These are phyloP conservation scores for Neosilurus mollespiculum DNA, from an alignment of 2,797 vertebrate species.

Conservation along the genomic window DNA sequence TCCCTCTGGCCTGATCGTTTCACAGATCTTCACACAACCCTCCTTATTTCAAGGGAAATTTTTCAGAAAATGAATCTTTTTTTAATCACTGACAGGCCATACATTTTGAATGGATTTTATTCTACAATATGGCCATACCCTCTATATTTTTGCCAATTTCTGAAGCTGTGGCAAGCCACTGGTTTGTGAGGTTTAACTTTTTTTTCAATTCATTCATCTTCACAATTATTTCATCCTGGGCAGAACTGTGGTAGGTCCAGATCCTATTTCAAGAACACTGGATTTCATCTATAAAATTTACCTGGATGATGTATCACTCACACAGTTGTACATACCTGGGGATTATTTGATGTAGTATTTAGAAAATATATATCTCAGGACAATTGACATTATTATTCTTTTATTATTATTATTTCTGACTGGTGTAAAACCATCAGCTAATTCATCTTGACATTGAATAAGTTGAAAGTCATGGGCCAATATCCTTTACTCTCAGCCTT, in stretches of 20 bases:
- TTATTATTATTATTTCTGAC: no score
- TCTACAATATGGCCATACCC: neutral
- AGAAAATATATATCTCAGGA: no score
- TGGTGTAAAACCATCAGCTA: no score
- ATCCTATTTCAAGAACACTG: neutral
- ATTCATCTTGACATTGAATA: no score
- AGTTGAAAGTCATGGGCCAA: no score
- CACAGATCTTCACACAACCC: constrained; percentile 7
- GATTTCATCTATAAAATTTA: neutral
- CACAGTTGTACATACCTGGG: neutral
- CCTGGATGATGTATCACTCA: neutral
- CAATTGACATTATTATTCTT: no score
- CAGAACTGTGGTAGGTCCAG: neutral
- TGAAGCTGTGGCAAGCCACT: neutral
- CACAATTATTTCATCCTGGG: neutral
- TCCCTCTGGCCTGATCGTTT: constrained; percentile 19
- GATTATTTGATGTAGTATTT: neutral
- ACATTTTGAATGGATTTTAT: constrained; percentile 16
- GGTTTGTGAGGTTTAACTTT: neutral
- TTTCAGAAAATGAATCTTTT: constrained; percentile 5
- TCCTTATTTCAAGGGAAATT: neutral
- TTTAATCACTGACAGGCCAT: neutral
- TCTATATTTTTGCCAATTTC: neutral
- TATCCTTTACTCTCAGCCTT: no score
- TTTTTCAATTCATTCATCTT: neutral